Conservation (phyloP, 2,797 vertebrate genomes). For the Bucorvus abyssinicus region DNA sequence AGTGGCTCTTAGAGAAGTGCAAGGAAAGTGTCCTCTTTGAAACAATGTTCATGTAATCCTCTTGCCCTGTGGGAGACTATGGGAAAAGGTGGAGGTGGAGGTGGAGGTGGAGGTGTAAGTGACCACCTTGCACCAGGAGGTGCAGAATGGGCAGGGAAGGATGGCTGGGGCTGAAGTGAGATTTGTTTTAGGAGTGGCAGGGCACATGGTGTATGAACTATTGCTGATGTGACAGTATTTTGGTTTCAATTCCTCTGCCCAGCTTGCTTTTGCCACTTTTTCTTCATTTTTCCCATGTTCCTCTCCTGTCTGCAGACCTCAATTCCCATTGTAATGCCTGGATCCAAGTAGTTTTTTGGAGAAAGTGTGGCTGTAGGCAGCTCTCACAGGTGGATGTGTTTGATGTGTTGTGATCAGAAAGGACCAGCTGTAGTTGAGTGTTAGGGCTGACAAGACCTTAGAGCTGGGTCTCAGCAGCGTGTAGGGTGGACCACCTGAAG, state of each 20-base stretch:
- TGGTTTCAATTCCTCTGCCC: not conserved
- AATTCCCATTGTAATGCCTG: not conserved
- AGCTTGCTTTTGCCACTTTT: not conserved
- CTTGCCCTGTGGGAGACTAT: not conserved
- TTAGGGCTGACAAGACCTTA: not conserved
- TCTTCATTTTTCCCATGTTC: not conserved
- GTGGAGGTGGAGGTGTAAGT: not conserved
- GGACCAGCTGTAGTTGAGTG: not conserved
- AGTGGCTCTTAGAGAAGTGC: not conserved
- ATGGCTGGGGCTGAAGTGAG: not conserved
- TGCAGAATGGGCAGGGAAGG: not conserved
- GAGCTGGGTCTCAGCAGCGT: not conserved
- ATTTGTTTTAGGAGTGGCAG: not conserved
- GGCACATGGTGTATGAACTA: not conserved
- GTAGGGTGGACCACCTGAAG: too few relatives aligned
- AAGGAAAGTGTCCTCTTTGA: not conserved
- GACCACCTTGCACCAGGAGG: not conserved
- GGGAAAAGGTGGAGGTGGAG: not conserved
- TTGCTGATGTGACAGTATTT: not conserved
- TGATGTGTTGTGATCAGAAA: not conserved
- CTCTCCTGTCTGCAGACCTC: not conserved
- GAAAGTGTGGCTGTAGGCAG: not conserved
- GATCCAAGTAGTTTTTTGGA: not conserved
- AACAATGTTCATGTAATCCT: not conserved
- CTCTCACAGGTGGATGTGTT: not conserved